Evolutionary conservation across 2,888 invertebrate genomes (phyloP).

Genomic region (Tiliacea citrago): DNA sequence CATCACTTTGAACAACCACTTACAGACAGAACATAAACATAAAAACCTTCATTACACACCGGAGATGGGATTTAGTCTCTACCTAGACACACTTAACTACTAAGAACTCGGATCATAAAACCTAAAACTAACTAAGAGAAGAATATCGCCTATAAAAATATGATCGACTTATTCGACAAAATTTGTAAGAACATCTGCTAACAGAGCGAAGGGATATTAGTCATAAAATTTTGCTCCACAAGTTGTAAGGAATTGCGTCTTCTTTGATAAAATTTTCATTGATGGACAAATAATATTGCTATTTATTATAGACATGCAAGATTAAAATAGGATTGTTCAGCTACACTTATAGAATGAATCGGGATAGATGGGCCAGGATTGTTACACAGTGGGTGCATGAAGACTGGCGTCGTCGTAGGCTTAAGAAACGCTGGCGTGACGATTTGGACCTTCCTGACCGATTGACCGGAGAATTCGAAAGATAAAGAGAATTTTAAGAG

Average conservation of each 20-base stretch:
- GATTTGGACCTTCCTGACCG: neutral
- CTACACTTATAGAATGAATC: neutral
- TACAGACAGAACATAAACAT: conserved; percentile 37
- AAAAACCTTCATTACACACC: conserved; percentile 42
- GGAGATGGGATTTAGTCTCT: conserved; percentile 28
- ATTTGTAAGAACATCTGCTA: conserved; percentile 46
- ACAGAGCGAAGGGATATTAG: conserved; percentile 32
- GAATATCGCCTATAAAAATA: conserved; percentile 26
- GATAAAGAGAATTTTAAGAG: neutral
- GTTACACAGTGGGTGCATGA: neutral
- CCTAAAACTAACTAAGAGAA: neutral
- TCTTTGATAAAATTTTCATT: conserved; percentile 5
- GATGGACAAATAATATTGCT: neutral
- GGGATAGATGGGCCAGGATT: neutral
- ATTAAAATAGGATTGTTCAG: neutral
- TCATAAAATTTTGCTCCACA: conserved; percentile 29
- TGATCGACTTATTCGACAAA: conserved; percentile 11
- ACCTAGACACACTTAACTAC: conserved; percentile 28
- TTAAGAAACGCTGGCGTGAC: neutral
- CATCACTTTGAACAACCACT: conserved; percentile 48
- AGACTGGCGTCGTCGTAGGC: no score
- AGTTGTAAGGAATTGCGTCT: conserved; percentile 24
- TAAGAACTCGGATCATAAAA: conserved; percentile 34
- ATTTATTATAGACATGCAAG: neutral
- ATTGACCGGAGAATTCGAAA: neutral